Conservation (phyloP, 2,797 vertebrate species). For the Mormyrops boulengeri region DNA sequence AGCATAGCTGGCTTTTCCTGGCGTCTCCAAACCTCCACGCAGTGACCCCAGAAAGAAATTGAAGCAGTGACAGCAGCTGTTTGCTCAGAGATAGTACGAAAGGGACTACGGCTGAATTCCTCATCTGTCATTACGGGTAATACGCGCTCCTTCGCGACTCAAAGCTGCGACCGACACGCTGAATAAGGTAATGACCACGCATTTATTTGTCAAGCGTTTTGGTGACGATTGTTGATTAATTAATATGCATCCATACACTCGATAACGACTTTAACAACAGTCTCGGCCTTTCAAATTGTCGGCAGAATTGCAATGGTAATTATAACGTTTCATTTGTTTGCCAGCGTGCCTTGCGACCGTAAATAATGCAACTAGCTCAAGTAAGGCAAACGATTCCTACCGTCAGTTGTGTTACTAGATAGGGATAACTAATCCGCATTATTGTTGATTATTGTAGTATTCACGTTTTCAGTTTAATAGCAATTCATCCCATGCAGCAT, state of each 20-base stretch:
- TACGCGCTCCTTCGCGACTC: slow-evolving; percentile 24
- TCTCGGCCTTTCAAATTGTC: background rate
- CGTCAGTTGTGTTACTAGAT: background rate
- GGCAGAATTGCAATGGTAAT: background rate
- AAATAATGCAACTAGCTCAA: background rate
- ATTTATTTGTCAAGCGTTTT: background rate
- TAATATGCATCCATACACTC: background rate
- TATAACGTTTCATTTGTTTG: background rate
- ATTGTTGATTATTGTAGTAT: background rate
- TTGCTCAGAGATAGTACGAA: background rate
- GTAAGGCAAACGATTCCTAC: background rate
- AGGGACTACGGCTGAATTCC: slow-evolving; percentile 13
- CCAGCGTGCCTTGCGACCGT: background rate
- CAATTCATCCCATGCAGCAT: background rate
- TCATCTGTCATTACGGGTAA: slow-evolving; percentile 33
- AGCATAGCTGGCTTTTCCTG: background rate
- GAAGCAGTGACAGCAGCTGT: background rate
- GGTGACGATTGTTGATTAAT: background rate
- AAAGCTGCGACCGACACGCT: slow-evolving; percentile 20
- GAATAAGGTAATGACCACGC: background rate
- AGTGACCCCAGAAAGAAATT: background rate
- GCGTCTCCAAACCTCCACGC: background rate
- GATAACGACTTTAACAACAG: background rate
- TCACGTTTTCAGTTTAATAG: background rate
- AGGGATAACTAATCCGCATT: background rate